These are phyloP conservation scores for Notothenia rossii DNA, from an alignment of 2,113 vertebrate genomes.

Conservation along the genomic window DNA sequence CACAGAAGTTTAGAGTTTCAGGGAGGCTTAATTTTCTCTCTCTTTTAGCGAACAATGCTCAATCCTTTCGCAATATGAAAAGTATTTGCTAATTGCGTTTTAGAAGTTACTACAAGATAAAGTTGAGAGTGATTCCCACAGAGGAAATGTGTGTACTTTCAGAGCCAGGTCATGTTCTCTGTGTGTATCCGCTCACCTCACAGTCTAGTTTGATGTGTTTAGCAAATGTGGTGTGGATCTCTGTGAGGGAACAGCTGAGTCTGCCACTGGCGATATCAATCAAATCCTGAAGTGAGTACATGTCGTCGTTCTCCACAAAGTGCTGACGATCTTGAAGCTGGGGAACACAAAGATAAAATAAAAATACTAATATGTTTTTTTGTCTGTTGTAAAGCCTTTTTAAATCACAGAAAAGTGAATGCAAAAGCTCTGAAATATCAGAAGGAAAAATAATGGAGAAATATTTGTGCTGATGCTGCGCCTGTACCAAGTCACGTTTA, in stretches of 20 bases:
- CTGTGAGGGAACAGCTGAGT: slow-evolving; percentile 93
- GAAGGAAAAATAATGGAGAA: background rate
- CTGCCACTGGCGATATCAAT: slow-evolving; percentile 91
- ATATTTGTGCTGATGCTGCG: background rate
- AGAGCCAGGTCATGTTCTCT: background rate
- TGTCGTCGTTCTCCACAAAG: slow-evolving; percentile 98
- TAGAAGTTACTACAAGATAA: background rate
- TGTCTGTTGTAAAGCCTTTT: background rate
- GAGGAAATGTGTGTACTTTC: background rate
- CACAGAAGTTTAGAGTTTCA: slow-evolving; percentile 6
- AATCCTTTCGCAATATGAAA: no score
- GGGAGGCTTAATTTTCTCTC: background rate
- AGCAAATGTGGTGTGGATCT: slow-evolving; percentile 96
- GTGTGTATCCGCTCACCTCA: slow-evolving; percentile 85
- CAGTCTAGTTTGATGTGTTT: slow-evolving; percentile 99
- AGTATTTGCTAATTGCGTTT: background rate
- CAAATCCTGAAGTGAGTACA: slow-evolving; percentile 98
- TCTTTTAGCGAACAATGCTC: background rate
- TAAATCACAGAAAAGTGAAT: background rate
- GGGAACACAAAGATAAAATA: slow-evolving; percentile 12
- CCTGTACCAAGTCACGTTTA: background rate
- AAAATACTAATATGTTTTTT: background rate
- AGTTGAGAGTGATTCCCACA: background rate
- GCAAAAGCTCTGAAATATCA: background rate
- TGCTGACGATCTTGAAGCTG: slow-evolving; percentile 98